Percentiles rank a stretch among this genome's conserved stretches.
Conservation (phyloP, 2,888 invertebrate genomes). For the Eilema griseolum region DNA sequence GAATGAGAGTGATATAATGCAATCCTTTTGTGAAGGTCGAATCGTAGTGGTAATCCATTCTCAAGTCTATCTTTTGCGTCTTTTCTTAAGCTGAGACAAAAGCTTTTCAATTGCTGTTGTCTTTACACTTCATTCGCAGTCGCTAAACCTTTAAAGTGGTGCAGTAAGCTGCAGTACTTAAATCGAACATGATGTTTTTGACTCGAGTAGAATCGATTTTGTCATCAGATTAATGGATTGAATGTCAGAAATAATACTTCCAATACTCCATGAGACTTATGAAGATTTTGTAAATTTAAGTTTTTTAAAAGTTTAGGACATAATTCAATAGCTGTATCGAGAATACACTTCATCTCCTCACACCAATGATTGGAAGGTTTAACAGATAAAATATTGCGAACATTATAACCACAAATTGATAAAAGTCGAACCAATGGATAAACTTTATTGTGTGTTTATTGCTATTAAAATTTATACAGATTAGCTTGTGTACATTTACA, state of each 20-base stretch:
- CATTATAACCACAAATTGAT: conserved; percentile 58
- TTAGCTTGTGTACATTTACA: conserved; percentile 1
- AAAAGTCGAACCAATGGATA: conserved; percentile 45
- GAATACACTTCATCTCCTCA: conserved; percentile 10
- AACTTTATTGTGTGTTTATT: conserved; percentile 44
- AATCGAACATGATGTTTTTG: too few species aligned
- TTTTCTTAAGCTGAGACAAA: neutral
- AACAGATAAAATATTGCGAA: conserved; percentile 59
- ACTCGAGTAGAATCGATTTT: too few species aligned
- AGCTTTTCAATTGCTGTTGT: neutral
- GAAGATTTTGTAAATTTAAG: neutral
- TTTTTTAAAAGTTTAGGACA: neutral
- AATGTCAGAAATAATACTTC: too few species aligned
- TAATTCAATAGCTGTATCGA: conserved; percentile 3
- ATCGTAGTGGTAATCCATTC: neutral
- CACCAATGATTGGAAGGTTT: conserved; percentile 52
- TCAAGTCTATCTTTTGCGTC: neutral
- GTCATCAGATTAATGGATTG: too few species aligned
- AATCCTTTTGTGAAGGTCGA: neutral
- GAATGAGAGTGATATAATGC: neutral
- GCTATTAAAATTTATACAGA: conserved; percentile 28
- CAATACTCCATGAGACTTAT: too few species aligned
- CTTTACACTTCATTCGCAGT: neutral
- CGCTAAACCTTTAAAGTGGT: too few species aligned
- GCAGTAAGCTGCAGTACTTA: too few species aligned